phyloP scores from a whole-genome alignment of 2,888 invertebrate genomes.

The Agrochola lota region DNA sequence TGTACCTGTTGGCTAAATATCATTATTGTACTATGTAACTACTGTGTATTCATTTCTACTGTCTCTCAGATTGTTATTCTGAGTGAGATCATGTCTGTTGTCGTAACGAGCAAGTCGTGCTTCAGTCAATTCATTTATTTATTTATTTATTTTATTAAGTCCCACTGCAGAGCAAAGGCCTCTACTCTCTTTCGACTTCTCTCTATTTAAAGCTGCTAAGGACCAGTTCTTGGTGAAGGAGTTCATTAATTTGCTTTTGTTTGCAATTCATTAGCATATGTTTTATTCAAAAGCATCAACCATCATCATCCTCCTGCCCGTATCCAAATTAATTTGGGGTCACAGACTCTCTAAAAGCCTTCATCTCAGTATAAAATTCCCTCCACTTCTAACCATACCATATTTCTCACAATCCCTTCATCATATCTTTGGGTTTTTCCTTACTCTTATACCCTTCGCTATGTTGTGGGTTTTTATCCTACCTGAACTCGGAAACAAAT shows the following conservation, averaged over 20 bases:
- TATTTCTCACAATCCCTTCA: not conserved
- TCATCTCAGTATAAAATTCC: not conserved
- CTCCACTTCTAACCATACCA: not conserved
- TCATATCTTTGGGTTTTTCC: not conserved
- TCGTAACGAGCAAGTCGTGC: not conserved
- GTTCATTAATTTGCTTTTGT: not conserved
- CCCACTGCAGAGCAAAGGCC: not conserved
- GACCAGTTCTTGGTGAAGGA: not conserved
- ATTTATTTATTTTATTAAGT: not conserved
- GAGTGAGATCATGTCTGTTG: not conserved
- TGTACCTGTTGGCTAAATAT: conserved; percentile 57
- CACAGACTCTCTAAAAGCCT: not conserved
- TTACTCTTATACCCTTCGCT: not conserved
- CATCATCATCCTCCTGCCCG: not conserved
- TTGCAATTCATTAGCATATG: not conserved
- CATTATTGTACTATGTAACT: conserved; percentile 33
- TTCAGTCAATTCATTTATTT: not conserved
- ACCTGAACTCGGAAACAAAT: not conserved
- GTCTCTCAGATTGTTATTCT: not conserved
- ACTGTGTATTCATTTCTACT: conserved; percentile 18
- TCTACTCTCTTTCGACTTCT: not conserved
- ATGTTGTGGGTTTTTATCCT: not conserved
- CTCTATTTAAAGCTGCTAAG: not conserved
- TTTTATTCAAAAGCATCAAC: conserved; percentile 8
- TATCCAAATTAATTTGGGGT: not conserved